Base-by-base conservation (phyloP, 2,113 vertebrate species). In the Rafetus swinhoei region DNA sequence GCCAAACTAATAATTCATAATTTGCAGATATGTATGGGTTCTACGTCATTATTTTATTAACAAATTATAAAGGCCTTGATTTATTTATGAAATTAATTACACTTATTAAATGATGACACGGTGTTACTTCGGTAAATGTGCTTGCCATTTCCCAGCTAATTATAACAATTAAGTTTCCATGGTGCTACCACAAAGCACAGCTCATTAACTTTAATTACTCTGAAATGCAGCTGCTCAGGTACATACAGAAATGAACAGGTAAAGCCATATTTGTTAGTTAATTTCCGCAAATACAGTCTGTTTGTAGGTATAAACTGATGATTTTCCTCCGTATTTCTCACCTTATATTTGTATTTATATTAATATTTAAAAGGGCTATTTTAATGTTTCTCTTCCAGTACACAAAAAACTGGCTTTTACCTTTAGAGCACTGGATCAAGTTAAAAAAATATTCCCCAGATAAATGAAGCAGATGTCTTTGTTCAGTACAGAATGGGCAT, bases 191-290 rank as follows among this genome's bases (percentile, higher is more conserved):
- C 96, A 97, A 97, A 97, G 79, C 93, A 93, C 88, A 97, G 95
- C 85, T 97, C 94, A 93, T 97, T 98, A 97, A 97, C 95, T 97
- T 97, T 96, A 97, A 98, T 98, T 97, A 95, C 95, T 96, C 96
- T 95, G 87, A 98, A 97, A 97, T 96, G 90, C 92, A 95, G 91
- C 97, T 97, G 95, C 93, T 97, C 83, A 94, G 82, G 90, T 90
- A 81, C 91, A 97, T 89, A 94, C 0, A 79, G 89, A 97, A 95
- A 96, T 89, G 94, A 96, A 93, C 88, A 97, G 93, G 93, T 97
- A 96, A 87, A 60, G 80, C 92, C 95, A 90, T 95, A 93, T 81
- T 85, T 95, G 83, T 96, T 96, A 93, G 93, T 86, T 97, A 95
- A 93, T 89, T 91, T 87, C 87, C 94, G 55, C 86, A 96, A 95